Evolutionary conservation across 2,113 vertebrate species (phyloP).

Genomic region (Brachyhypopomus gauderio): DNA sequence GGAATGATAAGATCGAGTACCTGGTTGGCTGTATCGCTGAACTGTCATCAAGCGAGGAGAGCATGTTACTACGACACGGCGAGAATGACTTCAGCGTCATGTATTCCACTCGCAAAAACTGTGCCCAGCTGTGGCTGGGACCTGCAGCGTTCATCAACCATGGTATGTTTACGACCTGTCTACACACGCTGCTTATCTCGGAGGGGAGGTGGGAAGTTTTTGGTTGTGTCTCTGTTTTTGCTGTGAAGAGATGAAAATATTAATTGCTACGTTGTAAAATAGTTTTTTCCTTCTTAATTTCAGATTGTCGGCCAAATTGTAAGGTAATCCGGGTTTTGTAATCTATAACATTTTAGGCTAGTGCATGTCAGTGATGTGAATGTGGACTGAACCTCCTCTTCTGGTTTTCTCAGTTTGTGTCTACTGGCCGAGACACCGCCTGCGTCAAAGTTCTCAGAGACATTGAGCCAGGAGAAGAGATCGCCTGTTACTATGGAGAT

Average conservation of each 20-base stretch:
- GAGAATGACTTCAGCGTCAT: constrained; percentile 99
- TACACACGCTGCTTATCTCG: too few species aligned
- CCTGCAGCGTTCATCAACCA: constrained; percentile 99
- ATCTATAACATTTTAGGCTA: neutral
- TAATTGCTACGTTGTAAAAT: neutral
- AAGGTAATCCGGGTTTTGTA: constrained; percentile 79
- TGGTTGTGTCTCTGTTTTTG: too few species aligned
- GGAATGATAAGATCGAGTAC: constrained; percentile 98
- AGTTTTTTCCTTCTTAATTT: constrained; percentile 69
- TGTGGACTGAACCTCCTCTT: too few species aligned
- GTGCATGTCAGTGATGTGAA: neutral
- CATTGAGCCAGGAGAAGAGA: constrained; percentile 97
- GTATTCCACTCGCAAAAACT: constrained; percentile 99
- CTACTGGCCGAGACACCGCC: constrained; percentile 95
- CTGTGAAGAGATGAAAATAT: too few species aligned
- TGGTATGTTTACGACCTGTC: constrained; percentile 69
- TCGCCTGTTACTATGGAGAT: constrained; percentile 98
- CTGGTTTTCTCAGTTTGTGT: constrained; percentile 86
- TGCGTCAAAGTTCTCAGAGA: constrained; percentile 97
- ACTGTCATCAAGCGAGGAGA: constrained; percentile 96
- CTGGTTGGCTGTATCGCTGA: constrained; percentile 98
- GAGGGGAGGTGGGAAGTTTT: too few species aligned
- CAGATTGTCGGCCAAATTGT: constrained; percentile 92
- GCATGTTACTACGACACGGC: constrained; percentile 92
- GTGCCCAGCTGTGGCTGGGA: constrained; percentile 96